These are phyloP conservation scores for Staurois parvus DNA, from an alignment of 2,797 vertebrate genomes.

Conservation along the genomic window DNA sequence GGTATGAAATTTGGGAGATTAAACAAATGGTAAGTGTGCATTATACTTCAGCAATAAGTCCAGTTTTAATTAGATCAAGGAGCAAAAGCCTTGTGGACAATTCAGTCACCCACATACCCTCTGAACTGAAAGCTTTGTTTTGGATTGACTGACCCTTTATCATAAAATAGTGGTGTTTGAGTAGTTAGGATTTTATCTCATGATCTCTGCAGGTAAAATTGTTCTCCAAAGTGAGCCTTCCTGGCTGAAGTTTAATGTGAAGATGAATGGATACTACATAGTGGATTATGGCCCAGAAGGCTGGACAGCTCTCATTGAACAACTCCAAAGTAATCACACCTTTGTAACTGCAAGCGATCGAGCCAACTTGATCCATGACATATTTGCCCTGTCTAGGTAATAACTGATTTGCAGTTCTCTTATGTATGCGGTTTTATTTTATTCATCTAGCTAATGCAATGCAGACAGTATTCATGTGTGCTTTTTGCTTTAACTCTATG, in stretches of 20 bases:
- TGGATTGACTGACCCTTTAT: no score
- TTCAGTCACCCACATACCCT: no score
- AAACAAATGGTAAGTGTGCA: no score
- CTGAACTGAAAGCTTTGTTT: no score
- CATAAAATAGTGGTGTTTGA: no score
- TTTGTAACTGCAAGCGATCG: slow-evolving; percentile 86
- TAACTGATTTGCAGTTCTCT: no score
- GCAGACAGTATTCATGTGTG: neutral
- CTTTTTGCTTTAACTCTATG: slow-evolving; percentile 15
- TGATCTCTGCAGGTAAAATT: slow-evolving; percentile 64
- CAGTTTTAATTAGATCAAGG: no score
- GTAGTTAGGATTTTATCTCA: neutral
- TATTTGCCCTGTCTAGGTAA: slow-evolving; percentile 91
- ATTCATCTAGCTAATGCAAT: neutral
- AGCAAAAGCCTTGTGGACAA: no score
- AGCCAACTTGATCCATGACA: slow-evolving; percentile 89
- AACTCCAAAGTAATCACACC: slow-evolving; percentile 75
- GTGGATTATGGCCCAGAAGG: slow-evolving; percentile 85
- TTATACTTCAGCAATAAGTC: no score
- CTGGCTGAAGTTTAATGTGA: slow-evolving; percentile 93
- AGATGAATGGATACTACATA: slow-evolving; percentile 90
- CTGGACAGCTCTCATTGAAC: slow-evolving; percentile 79
- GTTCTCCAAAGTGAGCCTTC: slow-evolving; percentile 80
- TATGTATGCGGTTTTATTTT: neutral
- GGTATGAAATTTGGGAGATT: no score